Conservation (phyloP, 2,888 invertebrate species). For the Spialia ferax region DNA sequence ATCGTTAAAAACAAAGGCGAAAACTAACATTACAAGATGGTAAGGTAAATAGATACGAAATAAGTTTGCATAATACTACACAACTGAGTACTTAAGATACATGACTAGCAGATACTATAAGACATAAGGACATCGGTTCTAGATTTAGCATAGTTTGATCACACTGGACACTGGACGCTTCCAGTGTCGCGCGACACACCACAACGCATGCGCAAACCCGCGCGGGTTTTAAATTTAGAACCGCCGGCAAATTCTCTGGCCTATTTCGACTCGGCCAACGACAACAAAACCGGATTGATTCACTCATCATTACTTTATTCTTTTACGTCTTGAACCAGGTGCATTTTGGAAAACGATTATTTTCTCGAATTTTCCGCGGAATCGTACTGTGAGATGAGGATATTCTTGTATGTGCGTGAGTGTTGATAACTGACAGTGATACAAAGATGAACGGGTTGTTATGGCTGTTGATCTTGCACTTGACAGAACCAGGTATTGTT, state of each 20-base stretch:
- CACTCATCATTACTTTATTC: constrained; percentile 39
- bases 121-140: background rate
- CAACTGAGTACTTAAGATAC: no score
- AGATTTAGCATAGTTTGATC: constrained; percentile 15
- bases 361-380: background rate
- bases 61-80: no score
- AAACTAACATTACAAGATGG: no score
- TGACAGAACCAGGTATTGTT: no score
- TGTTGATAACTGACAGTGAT: constrained; percentile 26
- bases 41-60: no score
- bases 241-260: constrained; percentile 71
- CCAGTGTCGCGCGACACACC: constrained; percentile 43
- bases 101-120: background rate
- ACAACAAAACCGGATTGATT: constrained; percentile 61
- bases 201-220: constrained; percentile 76
- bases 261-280: constrained; percentile 71
- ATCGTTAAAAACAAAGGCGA: no score
- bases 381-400: constrained; percentile 54
- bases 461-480: no score
- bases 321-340: background rate
- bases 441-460: no score
- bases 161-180: constrained; percentile 25
- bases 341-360: background rate
- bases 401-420: constrained; percentile 43
- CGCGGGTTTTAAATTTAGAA: constrained; percentile 80